Conservation (phyloP, 2,113 vertebrate species). For the Sterrhoptilus dennistouni region DNA sequence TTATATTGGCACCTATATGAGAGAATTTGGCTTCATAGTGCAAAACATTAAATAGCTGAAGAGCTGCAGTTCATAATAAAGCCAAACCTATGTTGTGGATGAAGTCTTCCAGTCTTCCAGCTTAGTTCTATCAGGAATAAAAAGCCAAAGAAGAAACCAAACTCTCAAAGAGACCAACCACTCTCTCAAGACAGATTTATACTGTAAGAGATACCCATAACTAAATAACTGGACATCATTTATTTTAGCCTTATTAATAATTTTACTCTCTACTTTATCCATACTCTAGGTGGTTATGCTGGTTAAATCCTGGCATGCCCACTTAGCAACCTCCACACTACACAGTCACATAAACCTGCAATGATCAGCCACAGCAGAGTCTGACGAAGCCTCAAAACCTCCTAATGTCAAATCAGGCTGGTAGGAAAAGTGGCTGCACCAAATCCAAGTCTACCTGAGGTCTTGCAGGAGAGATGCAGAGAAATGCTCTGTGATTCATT, state of each 20-base stretch:
- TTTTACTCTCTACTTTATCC: neutral
- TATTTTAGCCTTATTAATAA: neutral
- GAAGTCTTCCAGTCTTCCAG: neutral
- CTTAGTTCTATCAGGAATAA: neutral
- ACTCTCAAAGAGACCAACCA: neutral
- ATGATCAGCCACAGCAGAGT: neutral
- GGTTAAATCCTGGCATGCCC: neutral
- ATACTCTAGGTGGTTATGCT: neutral
- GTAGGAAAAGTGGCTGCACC: neutral
- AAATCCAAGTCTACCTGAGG: neutral
- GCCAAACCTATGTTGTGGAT: neutral
- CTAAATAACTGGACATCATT: neutral
- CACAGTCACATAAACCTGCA: neutral
- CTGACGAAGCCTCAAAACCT: neutral
- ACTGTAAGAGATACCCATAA: fast-evolving
- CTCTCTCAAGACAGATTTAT: neutral
- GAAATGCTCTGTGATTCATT: neutral
- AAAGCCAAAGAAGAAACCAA: neutral
- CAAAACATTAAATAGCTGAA: neutral
- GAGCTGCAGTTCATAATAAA: neutral
- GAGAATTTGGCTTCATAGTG: neutral
- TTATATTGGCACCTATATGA: neutral
- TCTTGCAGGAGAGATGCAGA: neutral
- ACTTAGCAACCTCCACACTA: neutral
- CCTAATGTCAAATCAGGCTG: neutral